Evolutionary conservation across 1,140 invertebrate species (phyloP), one percentile per base, ranked within the genome.

Genomic region (Pseudomyrmex sp.): DNA sequence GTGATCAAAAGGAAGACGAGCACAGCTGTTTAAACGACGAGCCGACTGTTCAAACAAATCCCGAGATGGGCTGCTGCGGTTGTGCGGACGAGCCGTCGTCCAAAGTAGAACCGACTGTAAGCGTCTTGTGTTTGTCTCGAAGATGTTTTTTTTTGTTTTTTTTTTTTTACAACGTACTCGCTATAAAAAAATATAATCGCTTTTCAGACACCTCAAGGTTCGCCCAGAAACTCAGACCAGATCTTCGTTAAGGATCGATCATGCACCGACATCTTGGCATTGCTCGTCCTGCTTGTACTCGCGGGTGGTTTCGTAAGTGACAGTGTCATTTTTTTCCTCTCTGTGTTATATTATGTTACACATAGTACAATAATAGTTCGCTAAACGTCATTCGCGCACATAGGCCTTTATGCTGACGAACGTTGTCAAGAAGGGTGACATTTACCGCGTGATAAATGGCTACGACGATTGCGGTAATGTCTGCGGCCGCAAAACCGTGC

Each of bases 401-500:
- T 26, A 96, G 96, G 90, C 93, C 46, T 94, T 88, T 77, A 92
- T 96, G 63, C 26, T 95, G 15, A 91, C 82, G 2, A 95, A 95
- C 77, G 95, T 95, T 65, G 91, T 94, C n/a, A 92, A 91, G 58
- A 92, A 96, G 84, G 95, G 95, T 4, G 95, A 96, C 85, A 93
- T 96, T 54, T 93, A 95, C 83, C 92, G 96, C 23, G 91, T 97
- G 13, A 90, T 96, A 52, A 95, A 96, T 91, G 96, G 96, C 10
- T 96, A 96, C 83, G 96, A 97, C 88, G 95, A 96, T 86, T 96
- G 96, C 90, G 96, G 95, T 2, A 96, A 97, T 88, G 93, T 97
- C 65, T 97, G 97, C 89, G 96, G 96, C 7, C 94, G 93, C 62
- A 85, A 93, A 35, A 95, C 93, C 9, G 20, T 69, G 0, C 88